Conservation (phyloP, 2,888 invertebrate genomes). For the Oligia fasciuncula region DNA sequence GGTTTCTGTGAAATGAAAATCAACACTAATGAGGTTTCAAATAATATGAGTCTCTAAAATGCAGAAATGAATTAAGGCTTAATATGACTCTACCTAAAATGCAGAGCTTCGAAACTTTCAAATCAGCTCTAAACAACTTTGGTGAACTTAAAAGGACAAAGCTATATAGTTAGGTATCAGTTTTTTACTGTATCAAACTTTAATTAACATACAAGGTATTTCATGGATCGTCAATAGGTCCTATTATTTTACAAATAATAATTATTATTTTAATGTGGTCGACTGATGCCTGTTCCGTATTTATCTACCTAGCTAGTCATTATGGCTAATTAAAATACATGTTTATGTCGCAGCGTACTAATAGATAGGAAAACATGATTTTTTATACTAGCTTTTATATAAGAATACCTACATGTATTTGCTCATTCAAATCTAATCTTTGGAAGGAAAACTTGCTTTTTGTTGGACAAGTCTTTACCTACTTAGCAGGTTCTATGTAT, state of each 20-base stretch:
- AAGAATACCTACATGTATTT: background rate
- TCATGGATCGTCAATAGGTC: constrained; percentile 6
- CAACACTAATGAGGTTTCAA: background rate
- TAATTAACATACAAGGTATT: constrained; percentile 4
- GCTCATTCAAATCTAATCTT: background rate
- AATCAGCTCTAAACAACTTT: background rate
- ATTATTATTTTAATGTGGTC: constrained; percentile 16
- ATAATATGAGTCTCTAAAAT: background rate
- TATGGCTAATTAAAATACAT: constrained; percentile 45
- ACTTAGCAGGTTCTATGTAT: background rate
- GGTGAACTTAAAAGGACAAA: constrained; percentile 5
- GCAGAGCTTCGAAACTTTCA: background rate
- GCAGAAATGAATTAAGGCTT: background rate
- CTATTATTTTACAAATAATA: background rate
- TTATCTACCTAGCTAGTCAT: constrained; percentile 58
- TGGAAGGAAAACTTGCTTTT: constrained; percentile 3
- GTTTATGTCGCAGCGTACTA: constrained; percentile 13
- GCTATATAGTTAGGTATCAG: background rate
- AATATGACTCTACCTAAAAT: background rate
- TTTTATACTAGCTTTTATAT: background rate
- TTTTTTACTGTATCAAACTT: background rate
- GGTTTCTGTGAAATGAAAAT: background rate
- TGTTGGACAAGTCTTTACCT: constrained; percentile 1
- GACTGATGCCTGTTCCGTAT: constrained; percentile 32
- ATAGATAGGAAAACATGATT: background rate